Percentiles rank a stretch among this genome's conserved stretches.
Conservation (phyloP, 2,797 vertebrate genomes). For the Arremon aurantiirostris region DNA sequence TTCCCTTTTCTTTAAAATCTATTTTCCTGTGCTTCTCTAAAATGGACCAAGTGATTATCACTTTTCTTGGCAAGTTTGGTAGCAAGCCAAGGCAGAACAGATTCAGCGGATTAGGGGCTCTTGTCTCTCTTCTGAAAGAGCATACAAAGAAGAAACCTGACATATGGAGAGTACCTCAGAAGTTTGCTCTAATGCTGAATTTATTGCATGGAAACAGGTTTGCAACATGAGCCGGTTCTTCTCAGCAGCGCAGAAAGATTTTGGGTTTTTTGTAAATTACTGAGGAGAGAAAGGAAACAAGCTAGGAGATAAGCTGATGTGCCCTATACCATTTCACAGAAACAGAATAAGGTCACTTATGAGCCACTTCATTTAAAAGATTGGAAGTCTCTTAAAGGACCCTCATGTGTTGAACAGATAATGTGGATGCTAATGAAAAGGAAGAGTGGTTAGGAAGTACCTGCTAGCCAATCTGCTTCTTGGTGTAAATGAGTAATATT, state of each 20-base stretch:
- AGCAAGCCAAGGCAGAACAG: background rate
- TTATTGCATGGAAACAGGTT: background rate
- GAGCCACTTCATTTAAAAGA: slow-evolving; percentile 57
- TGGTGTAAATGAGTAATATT: slow-evolving; percentile 66
- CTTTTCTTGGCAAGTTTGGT: background rate
- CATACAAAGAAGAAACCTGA: background rate
- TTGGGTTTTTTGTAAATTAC: background rate
- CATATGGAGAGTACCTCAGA: background rate
- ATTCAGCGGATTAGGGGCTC: background rate
- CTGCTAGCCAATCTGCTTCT: slow-evolving; percentile 74
- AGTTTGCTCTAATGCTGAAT: background rate
- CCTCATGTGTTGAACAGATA: slow-evolving; percentile 60
- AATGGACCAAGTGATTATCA: background rate
- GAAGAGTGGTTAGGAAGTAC: slow-evolving; percentile 67
- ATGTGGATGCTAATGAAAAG: slow-evolving; percentile 62
- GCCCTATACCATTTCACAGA: background rate
- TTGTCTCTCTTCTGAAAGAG: background rate
- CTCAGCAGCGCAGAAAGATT: background rate
- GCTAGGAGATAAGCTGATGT: background rate
- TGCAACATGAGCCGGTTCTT: background rate
- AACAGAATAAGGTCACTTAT: slow-evolving; percentile 21
- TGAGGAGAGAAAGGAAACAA: background rate
- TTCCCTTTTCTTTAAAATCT: background rate
- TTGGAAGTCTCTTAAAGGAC: slow-evolving; percentile 41
- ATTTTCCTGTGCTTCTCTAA: background rate